Evolutionary conservation across 2,797 vertebrate species (phyloP).

Genomic region (Selene dorsalis): DNA sequence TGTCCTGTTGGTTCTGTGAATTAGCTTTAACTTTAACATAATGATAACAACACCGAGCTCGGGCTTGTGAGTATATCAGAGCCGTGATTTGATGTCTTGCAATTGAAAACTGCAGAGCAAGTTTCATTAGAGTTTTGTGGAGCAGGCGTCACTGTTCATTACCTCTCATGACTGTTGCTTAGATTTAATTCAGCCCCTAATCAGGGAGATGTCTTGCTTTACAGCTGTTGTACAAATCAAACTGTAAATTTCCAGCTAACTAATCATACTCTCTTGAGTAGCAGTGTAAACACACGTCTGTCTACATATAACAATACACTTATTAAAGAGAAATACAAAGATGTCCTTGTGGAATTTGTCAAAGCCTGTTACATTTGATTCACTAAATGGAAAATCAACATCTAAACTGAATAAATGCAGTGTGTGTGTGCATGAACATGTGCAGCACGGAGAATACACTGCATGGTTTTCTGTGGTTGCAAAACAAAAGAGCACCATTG

Average conservation of each 20-base stretch:
- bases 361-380: slow-evolving; percentile 34
- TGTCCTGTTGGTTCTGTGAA: slow-evolving; percentile 48
- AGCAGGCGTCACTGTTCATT: slow-evolving; percentile 63
- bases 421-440: neutral
- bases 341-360: slow-evolving; percentile 18
- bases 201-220: slow-evolving; percentile 67
- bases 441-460: neutral
- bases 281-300: slow-evolving; percentile 54
- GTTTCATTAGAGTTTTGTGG: slow-evolving; percentile 55
- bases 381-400: slow-evolving; percentile 24
- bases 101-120: slow-evolving; percentile 59
- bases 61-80: slow-evolving; percentile 26
- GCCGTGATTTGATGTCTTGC: slow-evolving; percentile 25
- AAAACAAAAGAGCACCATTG: slow-evolving; percentile 31
- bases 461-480: slow-evolving; percentile 14
- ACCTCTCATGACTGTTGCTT: slow-evolving; percentile 58
- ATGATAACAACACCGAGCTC: slow-evolving; percentile 25
- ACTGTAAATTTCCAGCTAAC: slow-evolving; percentile 57
- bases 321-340: slow-evolving; percentile 54
- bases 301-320: slow-evolving; percentile 47
- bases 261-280: slow-evolving; percentile 56
- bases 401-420: neutral
- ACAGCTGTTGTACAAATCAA: slow-evolving; percentile 48
- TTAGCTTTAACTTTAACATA: slow-evolving; percentile 43
- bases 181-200: slow-evolving; percentile 66